Evolutionary conservation across 2,888 invertebrate species (phyloP), one percentile per base, ranked within the genome.

Genomic region (Drosophila monieri): DNA sequence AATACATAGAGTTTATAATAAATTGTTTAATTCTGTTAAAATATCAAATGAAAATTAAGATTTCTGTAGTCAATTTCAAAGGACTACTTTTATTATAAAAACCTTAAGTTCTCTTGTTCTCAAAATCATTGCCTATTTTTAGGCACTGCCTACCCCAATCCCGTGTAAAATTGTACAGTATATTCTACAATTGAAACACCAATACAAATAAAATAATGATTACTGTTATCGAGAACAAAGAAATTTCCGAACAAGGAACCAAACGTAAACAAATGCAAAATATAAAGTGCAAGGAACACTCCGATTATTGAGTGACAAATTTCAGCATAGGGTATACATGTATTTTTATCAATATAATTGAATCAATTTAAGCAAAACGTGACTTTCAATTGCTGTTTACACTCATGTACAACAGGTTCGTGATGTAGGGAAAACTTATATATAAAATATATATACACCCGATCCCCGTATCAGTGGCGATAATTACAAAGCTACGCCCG

Each of bases 321-420:
- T 43, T 73, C 27, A 15, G 0, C 68, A 61, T 43, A 27, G 56
- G n/a, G 9, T 6, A 44, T 55, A 9, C 27, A 27, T 27, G 27
- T 27, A 56, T 59, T 59, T 48, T 59, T 49, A 53, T 53, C 25
- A 53, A 64, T 56, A 35, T 46, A 51, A 64, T 56, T 72, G 35
- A 67, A 49, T 64, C 56, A 68, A 59, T 49, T 58, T 60, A 47
- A 54, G 32, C 18, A 72, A 77, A 75, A 85, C 81, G 78, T 80
- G 78, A 70, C 76, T 21, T 10, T 39, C 48, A 67, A 73, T 64
- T 73, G 56, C 30, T 52, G 62, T 49, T 61, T 41, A 57, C 73
- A 61, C 65, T 58, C 37, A 49, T 54, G 30, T 59, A 30, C 59
- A 49, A 37, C 30, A 44, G 43, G 39, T 41, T 41, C 39, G 39